These are phyloP conservation scores for Brachionus rotundiformis DNA, from an alignment of 1,140 invertebrate genomes.

Conservation along the genomic window DNA sequence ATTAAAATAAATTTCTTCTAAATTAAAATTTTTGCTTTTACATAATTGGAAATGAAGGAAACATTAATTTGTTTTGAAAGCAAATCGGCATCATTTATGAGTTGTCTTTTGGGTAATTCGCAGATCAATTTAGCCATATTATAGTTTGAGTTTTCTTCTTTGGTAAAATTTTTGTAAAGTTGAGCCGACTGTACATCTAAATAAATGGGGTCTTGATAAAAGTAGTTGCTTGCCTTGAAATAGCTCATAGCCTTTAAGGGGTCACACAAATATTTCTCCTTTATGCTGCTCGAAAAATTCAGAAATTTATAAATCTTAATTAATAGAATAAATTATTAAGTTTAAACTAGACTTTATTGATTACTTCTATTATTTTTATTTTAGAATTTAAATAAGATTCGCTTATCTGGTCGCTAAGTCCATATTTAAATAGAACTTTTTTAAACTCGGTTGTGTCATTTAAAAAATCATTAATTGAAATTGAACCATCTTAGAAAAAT, in stretches of 20 bases:
- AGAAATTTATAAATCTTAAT: slow-evolving; percentile 46
- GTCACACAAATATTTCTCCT: slow-evolving; percentile 39
- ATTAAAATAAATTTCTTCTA: too few species aligned
- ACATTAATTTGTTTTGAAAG: slow-evolving; percentile 47
- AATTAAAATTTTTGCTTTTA: too few species aligned
- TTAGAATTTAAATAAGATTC: neutral
- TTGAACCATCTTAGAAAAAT: slow-evolving; percentile 28
- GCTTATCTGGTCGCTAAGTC: slow-evolving; percentile 24
- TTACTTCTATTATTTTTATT: slow-evolving; percentile 49
- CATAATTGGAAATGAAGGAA: slow-evolving; percentile 37
- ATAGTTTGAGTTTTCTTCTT: slow-evolving; percentile 32
- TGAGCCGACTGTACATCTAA: neutral
- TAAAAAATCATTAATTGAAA: slow-evolving; percentile 42
- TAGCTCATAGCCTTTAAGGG: slow-evolving; percentile 32
- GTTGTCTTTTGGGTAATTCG: slow-evolving; percentile 35
- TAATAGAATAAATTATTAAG: neutral
- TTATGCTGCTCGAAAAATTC: slow-evolving; percentile 45
- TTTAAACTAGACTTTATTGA: neutral
- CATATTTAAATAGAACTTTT: slow-evolving; percentile 8
- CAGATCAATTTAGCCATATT: slow-evolving; percentile 37
- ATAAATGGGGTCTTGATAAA: neutral
- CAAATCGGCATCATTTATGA: slow-evolving; percentile 10
- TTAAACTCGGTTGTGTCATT: slow-evolving; percentile 39
- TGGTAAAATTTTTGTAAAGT: neutral
- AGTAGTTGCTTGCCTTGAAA: slow-evolving; percentile 16